phyloP scores from a whole-genome alignment of 1,140 invertebrate species.

The Caenorhabditis briggsae region DNA sequence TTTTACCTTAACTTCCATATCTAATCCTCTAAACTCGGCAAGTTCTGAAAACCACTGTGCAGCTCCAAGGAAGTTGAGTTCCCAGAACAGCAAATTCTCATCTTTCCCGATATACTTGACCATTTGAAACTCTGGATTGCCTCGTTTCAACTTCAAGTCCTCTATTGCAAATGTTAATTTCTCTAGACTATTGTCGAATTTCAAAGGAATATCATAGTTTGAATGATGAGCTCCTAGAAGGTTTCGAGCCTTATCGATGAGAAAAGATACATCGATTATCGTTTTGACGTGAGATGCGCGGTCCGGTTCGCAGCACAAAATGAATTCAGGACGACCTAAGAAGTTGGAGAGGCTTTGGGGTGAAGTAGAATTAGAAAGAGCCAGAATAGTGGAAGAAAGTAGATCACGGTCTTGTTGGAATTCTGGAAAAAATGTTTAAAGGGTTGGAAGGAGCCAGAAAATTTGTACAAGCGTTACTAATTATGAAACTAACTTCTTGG shows the following conservation, averaged over 20 bases:
- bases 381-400: background rate
- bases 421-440: background rate
- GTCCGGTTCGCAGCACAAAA: conserved; percentile 8
- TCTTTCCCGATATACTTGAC: background rate
- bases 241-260: background rate
- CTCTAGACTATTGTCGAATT: background rate
- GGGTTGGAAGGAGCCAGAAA: too few species aligned
- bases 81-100: conserved; percentile 2
- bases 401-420: conserved; percentile 7
- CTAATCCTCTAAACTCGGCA: background rate
- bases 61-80: background rate
- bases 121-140: background rate
- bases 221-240: background rate
- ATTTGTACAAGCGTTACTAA: too few species aligned
- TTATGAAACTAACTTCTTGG: background rate
- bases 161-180: background rate
- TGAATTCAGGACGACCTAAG: background rate
- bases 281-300: background rate
- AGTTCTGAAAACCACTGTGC: background rate
- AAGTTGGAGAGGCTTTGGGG: background rate
- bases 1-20: background rate
- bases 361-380: background rate
- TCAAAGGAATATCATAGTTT: background rate
- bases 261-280: background rate
- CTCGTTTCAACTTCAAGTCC: background rate